phyloP scores from a whole-genome alignment of 1,140 invertebrate genomes.

The Papilio xuthus region DNA sequence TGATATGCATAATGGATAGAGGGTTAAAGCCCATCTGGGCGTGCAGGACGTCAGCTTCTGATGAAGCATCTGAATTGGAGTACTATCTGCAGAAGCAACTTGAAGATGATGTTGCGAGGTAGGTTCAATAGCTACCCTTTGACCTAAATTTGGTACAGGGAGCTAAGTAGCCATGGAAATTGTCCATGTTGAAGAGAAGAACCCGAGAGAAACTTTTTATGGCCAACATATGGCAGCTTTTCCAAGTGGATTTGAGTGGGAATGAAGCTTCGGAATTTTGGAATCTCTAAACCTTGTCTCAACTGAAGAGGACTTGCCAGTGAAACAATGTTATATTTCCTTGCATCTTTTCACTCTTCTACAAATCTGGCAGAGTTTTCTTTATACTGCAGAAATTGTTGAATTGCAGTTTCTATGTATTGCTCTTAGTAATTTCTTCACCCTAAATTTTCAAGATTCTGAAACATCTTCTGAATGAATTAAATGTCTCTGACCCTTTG shows the following conservation, averaged over 20 bases:
- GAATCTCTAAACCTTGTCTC: background rate
- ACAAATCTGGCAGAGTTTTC: background rate
- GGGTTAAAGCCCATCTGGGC: conserved; percentile 64
- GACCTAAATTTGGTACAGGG: background rate
- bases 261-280: background rate
- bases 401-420: background rate
- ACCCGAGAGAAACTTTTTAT: background rate
- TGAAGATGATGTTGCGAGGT: conserved; percentile 74
- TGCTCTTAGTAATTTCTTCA: background rate
- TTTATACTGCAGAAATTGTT: background rate
- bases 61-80: conserved; percentile 66
- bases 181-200: background rate
- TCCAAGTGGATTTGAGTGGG: background rate
- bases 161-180: background rate
- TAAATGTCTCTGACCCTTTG: background rate
- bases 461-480: background rate
- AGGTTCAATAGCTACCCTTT: conserved; percentile 38
- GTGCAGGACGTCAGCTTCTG: conserved; percentile 59
- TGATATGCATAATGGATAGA: conserved; percentile 73
- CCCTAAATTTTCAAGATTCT: too few species aligned
- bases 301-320: background rate
- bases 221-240: background rate
- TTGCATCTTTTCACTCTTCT: too few species aligned
- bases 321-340: background rate
- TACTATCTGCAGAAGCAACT: conserved; percentile 65